Conservation (phyloP, 2,888 invertebrate genomes). For the Tenthredo distinguenda region DNA sequence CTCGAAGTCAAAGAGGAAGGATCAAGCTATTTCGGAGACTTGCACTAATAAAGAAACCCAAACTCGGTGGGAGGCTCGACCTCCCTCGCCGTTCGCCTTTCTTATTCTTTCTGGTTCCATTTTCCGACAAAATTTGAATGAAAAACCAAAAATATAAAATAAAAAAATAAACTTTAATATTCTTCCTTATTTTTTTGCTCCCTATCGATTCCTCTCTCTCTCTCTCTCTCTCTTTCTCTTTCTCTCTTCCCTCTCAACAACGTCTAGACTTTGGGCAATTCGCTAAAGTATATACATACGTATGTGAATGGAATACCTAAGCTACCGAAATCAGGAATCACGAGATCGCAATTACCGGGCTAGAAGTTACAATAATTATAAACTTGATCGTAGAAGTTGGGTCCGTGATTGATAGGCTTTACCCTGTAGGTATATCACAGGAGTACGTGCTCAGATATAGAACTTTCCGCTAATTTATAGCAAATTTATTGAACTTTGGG, state of each 20-base stretch:
- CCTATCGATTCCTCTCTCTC: neutral
- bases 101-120: neutral
- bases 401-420: neutral
- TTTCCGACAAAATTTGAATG: neutral
- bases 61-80: slow-evolving; percentile 40
- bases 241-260: neutral
- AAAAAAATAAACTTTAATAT: neutral
- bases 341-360: neutral
- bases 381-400: neutral
- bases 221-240: neutral
- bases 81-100: slow-evolving; percentile 2
- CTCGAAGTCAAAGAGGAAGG: neutral
- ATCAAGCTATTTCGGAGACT: neutral
- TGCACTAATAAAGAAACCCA: neutral
- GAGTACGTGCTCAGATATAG: neutral
- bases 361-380: neutral
- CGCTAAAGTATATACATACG: neutral
- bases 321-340: neutral
- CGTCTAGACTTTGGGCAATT: neutral
- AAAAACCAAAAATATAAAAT: neutral
- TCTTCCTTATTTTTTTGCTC: neutral
- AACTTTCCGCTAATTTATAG: neutral
- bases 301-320: neutral
- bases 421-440: neutral
- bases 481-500: too few relatives aligned